Base-by-base conservation (phyloP, 2,888 invertebrate genomes). In the Melangyna quadrimaculata region DNA sequence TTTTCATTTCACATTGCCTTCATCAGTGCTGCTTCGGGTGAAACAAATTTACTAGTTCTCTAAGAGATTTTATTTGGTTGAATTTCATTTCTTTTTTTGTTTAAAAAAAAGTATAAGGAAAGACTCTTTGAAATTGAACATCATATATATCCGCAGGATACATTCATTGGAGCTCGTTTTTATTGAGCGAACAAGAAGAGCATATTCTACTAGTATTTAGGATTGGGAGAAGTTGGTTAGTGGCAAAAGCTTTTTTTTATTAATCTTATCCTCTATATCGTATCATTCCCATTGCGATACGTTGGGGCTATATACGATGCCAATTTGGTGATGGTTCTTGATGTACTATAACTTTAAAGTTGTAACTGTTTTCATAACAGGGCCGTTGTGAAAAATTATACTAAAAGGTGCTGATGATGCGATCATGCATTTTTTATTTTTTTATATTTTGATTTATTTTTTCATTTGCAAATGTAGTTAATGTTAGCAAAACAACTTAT, bases 111-210 rank as follows among this genome's bases (percentile, higher is more conserved):
- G 12, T 27, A 32, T 1, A 17, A 32, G 22, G 17, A 59, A n/a
- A 24, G 32, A 61, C 53, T 63, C 53, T 70, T 73, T 67, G 67
- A 73, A 80, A 74, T 80, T 63, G 70, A 63, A 70, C 74, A 80
- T 80, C 74, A 74, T 70, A 74, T 69, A 67, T 63, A 45, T 63
- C 80, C 74, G 63, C 69, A 63, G 74, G 74, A 73, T 61, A 63
- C 17, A 61, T 27, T 61, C 69, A 45, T 51, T 73, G 59, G 7
- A 17, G 32, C 17, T 69, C 37, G 14, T 59, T 75, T 69, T 40
- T 48, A 40, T 55, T 55, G n/a, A 55, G 27, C 40, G 57, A 69
- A 61, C 53, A 43, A 29, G 19, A 17, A 45, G 8, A 48, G 32
- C 24, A 45, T 29, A 12, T n/a, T 43, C 17, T 45, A 12, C 17